Evolutionary conservation across 2,113 vertebrate genomes (phyloP).

Genomic region (Gymnorhina tibicen): DNA sequence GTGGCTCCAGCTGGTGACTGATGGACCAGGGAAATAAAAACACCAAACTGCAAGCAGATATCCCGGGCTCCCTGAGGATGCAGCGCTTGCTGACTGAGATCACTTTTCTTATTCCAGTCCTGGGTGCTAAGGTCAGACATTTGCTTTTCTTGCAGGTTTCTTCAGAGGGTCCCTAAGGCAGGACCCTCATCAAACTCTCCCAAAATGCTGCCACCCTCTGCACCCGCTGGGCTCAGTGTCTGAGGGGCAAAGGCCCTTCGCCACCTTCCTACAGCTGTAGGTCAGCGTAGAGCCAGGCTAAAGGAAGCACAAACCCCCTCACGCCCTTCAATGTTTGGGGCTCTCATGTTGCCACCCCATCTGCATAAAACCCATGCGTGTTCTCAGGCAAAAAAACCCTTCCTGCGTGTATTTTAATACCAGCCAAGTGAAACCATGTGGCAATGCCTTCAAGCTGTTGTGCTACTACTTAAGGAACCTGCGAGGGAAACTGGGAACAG

Average conservation of each 20-base stretch:
- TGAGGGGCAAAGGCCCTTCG: not conserved
- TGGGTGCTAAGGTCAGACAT: not conserved
- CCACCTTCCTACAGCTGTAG: not conserved
- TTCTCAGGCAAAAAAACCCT: not conserved
- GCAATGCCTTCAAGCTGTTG: not conserved
- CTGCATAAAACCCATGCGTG: not conserved
- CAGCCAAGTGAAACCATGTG: not conserved
- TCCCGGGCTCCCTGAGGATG: not conserved
- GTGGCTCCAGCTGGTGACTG: not conserved
- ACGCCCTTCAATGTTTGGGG: not conserved
- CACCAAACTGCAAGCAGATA: not conserved
- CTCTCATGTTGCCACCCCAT: not conserved
- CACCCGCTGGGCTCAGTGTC: not conserved
- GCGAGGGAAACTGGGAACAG: not conserved
- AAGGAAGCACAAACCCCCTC: not conserved
- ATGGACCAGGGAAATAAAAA: not conserved
- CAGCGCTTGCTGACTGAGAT: accelerated
- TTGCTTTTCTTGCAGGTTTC: not conserved
- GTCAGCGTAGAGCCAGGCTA: not conserved
- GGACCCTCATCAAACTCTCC: not conserved
- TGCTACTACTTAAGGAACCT: not conserved
- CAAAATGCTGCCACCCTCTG: not conserved
- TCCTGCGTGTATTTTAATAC: not conserved
- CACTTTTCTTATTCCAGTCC: not conserved
- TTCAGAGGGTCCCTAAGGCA: not conserved